Evolutionary conservation across 2,113 vertebrate species (phyloP), one percentile per base, ranked within the genome.

Genomic region (Salvelinus fontinalis): DNA sequence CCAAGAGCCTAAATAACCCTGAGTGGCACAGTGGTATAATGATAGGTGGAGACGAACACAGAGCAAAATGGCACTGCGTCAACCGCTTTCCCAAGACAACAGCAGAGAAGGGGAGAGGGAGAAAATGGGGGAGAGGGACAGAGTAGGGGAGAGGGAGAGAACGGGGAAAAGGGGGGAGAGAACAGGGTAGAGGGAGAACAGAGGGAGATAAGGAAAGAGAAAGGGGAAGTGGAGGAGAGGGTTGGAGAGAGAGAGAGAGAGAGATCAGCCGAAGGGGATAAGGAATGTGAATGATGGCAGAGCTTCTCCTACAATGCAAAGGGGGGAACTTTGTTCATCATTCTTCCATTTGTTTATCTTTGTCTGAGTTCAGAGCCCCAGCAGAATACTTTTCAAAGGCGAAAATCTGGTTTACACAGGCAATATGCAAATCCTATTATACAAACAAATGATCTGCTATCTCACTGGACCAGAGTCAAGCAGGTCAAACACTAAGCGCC

Each of bases 381-480:
- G 29, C 60, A 66, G 51, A 51, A 67, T 29, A 68, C 44, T 66
- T 65, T 75, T 74, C 60, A 67, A 54, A 66, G 70, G 26, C 70
- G 22, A 29, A 5, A 51, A 51, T 44, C 29, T 39, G 34, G 44
- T 59, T 65, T 74, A 39, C 69, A 18, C 27, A 51, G 27, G 67
- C 59, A 22, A 60, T 59, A 70, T 64, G 57, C 51, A 76, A 59
- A 57, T 62, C 59, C 29, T 2, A 22, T 14, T 44, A 70, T 54
- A 76, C 70, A 78, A 82, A 78, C 73, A 75, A 64, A 73, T 75
- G 20, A 75, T 71, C 13, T 11, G 34, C 66, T 54, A 73, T 72
- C 27, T 49, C 26, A 24, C 54, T 9, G 49, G 69, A 64, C 70
- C 70, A 73, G 71, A 60, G 54, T 49, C 27, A 69, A 70, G 59